phyloP scores from a whole-genome alignment of 2,113 vertebrate genomes.

The Rhynchomys soricoides region DNA sequence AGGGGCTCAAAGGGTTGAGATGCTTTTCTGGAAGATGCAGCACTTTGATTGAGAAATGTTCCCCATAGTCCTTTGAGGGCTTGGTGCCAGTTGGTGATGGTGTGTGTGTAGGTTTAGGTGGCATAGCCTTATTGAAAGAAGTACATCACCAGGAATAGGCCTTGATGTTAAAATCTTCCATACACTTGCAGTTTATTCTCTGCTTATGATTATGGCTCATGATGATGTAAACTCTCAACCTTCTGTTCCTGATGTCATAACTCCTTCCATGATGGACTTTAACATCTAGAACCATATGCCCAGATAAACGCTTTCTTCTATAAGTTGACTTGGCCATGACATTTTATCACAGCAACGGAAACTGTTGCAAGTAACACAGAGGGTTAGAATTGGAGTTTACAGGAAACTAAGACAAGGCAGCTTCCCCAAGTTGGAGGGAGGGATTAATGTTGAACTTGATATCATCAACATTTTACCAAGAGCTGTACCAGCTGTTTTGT shows the following conservation, averaged over 20 bases:
- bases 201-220: neutral
- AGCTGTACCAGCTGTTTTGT: neutral
- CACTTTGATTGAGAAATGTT: neutral
- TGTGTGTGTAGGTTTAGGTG: neutral
- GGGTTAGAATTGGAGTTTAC: neutral
- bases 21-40: neutral
- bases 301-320: neutral
- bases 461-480: neutral
- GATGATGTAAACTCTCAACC: neutral
- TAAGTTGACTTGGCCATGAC: neutral
- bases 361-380: neutral
- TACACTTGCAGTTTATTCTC: neutral
- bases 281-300: neutral
- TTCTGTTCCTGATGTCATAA: neutral
- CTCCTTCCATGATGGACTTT: neutral
- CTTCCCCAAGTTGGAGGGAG: neutral
- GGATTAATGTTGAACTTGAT: fast-evolving
- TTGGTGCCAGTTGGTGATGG: neutral
- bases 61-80: neutral
- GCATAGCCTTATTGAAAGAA: neutral
- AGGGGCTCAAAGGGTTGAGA: neutral
- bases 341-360: neutral
- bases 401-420: no score
- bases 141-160: neutral
- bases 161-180: neutral